Evolutionary conservation across 2,888 invertebrate genomes (phyloP).

Genomic region (Gandaritis pyraliata): DNA sequence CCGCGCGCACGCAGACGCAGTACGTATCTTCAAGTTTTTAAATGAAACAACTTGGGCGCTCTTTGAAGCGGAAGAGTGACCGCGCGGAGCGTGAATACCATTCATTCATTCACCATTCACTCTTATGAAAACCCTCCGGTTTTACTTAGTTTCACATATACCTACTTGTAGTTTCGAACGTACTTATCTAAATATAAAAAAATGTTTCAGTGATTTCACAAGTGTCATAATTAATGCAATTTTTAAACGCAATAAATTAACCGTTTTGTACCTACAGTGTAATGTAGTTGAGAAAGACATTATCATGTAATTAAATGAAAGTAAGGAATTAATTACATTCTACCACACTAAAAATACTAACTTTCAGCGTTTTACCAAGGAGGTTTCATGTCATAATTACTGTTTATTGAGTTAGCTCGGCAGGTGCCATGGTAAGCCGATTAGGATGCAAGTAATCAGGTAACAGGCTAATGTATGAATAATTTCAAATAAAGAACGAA

Average conservation of each 20-base stretch:
- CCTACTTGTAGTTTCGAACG: too few species aligned
- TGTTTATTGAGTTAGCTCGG: conserved; percentile 23
- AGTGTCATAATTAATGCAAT: too few species aligned
- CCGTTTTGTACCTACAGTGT: too few species aligned
- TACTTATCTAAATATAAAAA: too few species aligned
- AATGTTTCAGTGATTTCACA: too few species aligned
- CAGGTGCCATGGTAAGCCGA: conserved; percentile 24
- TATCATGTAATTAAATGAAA: too few species aligned
- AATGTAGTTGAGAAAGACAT: too few species aligned
- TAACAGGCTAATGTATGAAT: conserved; percentile 16
- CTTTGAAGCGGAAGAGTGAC: background rate
- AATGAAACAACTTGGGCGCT: conserved; percentile 12
- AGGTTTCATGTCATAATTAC: conserved; percentile 14
- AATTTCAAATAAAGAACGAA: background rate
- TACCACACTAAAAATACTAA: conserved; percentile 5
- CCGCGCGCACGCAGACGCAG: conserved; percentile 4
- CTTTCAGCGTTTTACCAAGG: conserved; percentile 8
- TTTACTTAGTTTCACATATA: too few species aligned
- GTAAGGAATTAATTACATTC: background rate
- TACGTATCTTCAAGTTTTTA: conserved; percentile 14
- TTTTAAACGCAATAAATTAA: too few species aligned
- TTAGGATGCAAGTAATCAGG: conserved; percentile 22
- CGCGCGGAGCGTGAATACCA: background rate
- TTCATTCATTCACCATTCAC: background rate
- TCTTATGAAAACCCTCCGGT: too few species aligned